A percentile compares a stretch with the other conserved stretches of the same genome.
Evolutionary conservation across 1,140 invertebrate species (phyloP).

Genomic region (Hylaeus volcanicus): DNA sequence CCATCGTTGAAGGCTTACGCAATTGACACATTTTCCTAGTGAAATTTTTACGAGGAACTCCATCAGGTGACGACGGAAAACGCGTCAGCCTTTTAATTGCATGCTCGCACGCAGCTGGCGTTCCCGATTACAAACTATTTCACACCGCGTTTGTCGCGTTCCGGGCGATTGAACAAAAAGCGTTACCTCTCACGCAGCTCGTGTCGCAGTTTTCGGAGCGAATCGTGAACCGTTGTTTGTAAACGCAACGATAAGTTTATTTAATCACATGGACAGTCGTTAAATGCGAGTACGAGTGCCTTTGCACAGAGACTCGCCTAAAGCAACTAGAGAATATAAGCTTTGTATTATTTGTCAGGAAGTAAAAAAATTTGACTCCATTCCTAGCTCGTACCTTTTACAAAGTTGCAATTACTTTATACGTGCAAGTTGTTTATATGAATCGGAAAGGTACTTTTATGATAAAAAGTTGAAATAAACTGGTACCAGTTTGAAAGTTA

Average conservation of each 20-base stretch:
- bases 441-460: not conserved
- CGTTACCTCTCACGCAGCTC: not conserved
- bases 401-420: not conserved
- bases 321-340: too few relatives aligned
- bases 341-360: too few relatives aligned
- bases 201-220: too few relatives aligned
- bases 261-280: too few relatives aligned
- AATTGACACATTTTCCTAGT: not conserved
- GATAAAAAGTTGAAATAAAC: not conserved
- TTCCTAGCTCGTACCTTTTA: not conserved
- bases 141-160: not conserved
- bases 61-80: not conserved
- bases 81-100: not conserved
- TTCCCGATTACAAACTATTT: too few relatives aligned
- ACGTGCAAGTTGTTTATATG: not conserved
- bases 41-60: not conserved
- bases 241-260: too few relatives aligned
- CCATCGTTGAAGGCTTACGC: not conserved
- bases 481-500: not conserved
- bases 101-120: not conserved
- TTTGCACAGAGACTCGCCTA: too few relatives aligned
- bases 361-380: not conserved
- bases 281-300: too few relatives aligned
- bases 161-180: not conserved
- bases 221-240: too few relatives aligned